These are phyloP conservation scores for Erethizon dorsatum DNA, from an alignment of 2,797 vertebrate genomes.

Conservation along the genomic window DNA sequence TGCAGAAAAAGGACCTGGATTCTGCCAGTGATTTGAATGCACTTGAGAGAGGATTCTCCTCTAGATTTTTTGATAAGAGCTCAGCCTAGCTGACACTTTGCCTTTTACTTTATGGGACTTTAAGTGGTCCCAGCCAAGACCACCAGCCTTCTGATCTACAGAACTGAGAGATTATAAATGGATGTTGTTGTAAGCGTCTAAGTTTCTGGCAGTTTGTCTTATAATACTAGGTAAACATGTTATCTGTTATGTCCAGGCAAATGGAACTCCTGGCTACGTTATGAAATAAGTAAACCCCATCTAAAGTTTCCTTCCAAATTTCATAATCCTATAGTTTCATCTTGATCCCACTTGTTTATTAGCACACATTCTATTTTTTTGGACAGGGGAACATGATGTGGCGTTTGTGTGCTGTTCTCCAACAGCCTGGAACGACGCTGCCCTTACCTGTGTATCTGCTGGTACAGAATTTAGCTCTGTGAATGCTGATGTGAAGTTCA, in stretches of 20 bases:
- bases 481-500: neutral
- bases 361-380: neutral
- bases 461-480: neutral
- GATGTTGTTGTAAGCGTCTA: neutral
- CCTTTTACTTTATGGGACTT: neutral
- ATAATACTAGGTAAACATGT: neutral
- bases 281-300: neutral
- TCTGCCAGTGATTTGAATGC: neutral
- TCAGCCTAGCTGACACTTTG: neutral
- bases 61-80: neutral
- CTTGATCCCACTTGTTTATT: neutral
- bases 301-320: neutral
- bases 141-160: neutral
- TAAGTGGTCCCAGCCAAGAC: neutral
- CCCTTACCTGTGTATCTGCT: neutral
- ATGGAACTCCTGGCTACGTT: neutral
- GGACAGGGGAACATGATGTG: neutral
- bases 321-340: neutral
- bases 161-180: neutral
- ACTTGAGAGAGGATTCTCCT: neutral
- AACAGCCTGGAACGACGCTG: neutral
- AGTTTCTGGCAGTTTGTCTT: neutral
- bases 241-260: conserved; percentile 16
- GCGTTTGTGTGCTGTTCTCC: neutral
- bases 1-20: neutral